Evolutionary conservation across 23 tunicate genomes (phyloP), one percentile per base, ranked within the genome.

Genomic region (Clavelina lepadiformis): DNA sequence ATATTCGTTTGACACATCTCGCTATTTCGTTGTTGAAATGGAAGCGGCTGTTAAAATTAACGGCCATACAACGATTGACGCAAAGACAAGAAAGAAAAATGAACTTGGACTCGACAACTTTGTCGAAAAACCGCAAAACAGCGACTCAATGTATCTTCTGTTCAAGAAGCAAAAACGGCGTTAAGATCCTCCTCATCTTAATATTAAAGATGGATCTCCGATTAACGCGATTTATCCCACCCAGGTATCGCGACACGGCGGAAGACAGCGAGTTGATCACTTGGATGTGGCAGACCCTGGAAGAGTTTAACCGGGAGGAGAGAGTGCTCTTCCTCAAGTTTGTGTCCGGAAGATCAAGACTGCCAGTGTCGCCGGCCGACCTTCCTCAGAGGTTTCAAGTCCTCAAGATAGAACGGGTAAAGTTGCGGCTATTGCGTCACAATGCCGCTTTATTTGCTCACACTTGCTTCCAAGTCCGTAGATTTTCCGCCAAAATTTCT

Each of bases 331-430:
- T 91, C 66, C 86, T 91, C 51, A 91, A 91, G 37, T 91, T 91
- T 66, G 98, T 91, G 1, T 91, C 93, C 46, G 98, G 98, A 23
- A 72, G 98, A 65, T 91, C 98, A 28, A 35, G 98, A 33, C 77
- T 91, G 19, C 98, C 98, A 8, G 93, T 71, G 2, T 51, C 38
- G 26, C 81, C 91, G 2, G 81, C 76, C 45, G 98, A 91, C 50
- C 73, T 91, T 67, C 85, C 98, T 20, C 98, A 91, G 52, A 60
- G 81, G 59, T 91, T 91, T 55, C 98, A 91, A 72, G 88, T 91
- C 28, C 77, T 88, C 74, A 91, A 91, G 53, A 75, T 91, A 33
- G 98, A 91, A 58, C 63, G 85, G 77, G 91, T 91, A 35, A 35
- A n/a, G n/a, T n/a, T n/a, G n/a, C n/a, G n/a, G n/a, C n/a, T n/a